A percentile compares a stretch with the other conserved stretches of the same genome.
These are phyloP conservation scores for Psittacula cyanocephala DNA, from an alignment of 2,113 vertebrate species.

Conservation along the genomic window DNA sequence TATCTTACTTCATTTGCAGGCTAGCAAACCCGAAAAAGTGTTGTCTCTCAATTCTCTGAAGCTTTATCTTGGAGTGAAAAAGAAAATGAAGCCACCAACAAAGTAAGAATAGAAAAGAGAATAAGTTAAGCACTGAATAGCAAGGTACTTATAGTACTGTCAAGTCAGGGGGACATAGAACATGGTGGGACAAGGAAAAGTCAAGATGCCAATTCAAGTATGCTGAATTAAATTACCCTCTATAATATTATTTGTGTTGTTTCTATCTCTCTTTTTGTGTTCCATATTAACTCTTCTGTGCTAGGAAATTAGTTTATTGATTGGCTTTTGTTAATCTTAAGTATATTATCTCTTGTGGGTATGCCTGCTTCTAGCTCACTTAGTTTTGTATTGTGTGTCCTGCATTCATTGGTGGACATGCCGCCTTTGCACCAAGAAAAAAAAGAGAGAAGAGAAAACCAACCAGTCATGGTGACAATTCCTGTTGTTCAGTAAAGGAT, in stretches of 20 bases:
- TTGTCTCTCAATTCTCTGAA: slow-evolving; percentile 82
- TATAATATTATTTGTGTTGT: slow-evolving; percentile 10
- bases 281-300: background rate
- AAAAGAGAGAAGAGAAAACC: background rate
- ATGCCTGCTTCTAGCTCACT: background rate
- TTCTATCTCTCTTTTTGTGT: background rate
- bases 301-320: slow-evolving; percentile 52
- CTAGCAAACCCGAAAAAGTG: slow-evolving; percentile 86
- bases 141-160: background rate
- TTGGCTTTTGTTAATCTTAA: background rate
- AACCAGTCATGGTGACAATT: background rate
- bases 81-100: slow-evolving; percentile 89
- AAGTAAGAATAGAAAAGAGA: slow-evolving; percentile 74
- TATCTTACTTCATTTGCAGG: slow-evolving; percentile 75
- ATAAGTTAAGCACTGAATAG: background rate
- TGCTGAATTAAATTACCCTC: background rate
- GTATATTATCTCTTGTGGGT: background rate
- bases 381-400: background rate
- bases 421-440: background rate
- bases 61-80: slow-evolving; percentile 91
- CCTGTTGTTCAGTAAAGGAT: background rate
- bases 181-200: background rate
- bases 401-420: background rate
- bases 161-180: background rate
- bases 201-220: background rate